These are phyloP conservation scores for Pollicipes pollicipes DNA, from an alignment of 1,140 invertebrate genomes.

Conservation along the genomic window DNA sequence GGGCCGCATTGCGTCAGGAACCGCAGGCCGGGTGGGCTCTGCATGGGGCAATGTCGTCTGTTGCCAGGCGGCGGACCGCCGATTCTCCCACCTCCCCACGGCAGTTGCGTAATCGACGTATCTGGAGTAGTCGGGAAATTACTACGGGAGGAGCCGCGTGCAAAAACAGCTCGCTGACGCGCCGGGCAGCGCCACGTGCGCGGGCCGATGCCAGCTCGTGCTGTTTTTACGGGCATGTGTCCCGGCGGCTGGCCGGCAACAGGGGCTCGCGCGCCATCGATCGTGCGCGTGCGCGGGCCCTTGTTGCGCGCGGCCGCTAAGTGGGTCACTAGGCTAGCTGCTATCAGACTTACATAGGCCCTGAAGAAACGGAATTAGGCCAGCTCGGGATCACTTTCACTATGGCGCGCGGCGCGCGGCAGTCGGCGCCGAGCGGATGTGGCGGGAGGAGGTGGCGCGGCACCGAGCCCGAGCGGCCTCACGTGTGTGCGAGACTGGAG, in stretches of 20 bases:
- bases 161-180: not conserved
- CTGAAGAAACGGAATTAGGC: not conserved
- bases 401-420: not conserved
- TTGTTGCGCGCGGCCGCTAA: not conserved
- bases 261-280: not conserved
- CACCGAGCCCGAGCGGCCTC: not conserved
- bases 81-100: not conserved
- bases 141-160: not conserved
- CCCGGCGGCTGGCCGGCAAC: not conserved
- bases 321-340: not conserved
- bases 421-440: not conserved
- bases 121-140: not conserved
- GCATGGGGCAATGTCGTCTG: not conserved
- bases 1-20: too few relatives aligned
- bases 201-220: too few relatives aligned
- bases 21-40: too few relatives aligned
- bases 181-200: too few relatives aligned
- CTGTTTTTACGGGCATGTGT: not conserved
- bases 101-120: not conserved
- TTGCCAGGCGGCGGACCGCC: not conserved
- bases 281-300: not conserved
- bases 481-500: too few relatives aligned
- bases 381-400: not conserved
- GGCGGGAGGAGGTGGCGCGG: too few relatives aligned
- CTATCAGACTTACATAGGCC: not conserved